Conservation (phyloP, 2,113 vertebrate genomes). For the Tamias sibiricus region DNA sequence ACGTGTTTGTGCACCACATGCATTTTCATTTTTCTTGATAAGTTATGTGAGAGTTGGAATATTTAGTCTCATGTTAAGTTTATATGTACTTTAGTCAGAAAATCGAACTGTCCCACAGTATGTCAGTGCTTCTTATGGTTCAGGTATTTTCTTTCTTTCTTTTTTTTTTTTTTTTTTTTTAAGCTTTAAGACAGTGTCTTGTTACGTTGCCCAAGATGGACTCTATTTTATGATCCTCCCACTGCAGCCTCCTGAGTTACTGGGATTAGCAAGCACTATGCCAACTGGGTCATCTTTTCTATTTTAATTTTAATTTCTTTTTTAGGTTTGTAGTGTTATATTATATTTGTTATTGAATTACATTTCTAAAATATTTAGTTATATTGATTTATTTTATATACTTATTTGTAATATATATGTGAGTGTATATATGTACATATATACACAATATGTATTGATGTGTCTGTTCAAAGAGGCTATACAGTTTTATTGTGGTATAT, state of each 20-base stretch:
- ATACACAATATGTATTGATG: neutral
- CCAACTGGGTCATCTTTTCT: neutral
- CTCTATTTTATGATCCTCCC: neutral
- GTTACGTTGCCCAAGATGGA: neutral
- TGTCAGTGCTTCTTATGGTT: neutral
- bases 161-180: too few relatives aligned
- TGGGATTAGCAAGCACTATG: too few relatives aligned
- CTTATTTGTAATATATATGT: neutral
- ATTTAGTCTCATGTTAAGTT: neutral
- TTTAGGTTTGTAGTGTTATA: neutral
- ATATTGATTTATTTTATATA: neutral
- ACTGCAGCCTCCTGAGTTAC: too few relatives aligned
- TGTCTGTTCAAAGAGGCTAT: neutral
- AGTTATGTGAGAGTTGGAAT: neutral
- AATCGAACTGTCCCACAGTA: neutral
- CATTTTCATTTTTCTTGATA: neutral
- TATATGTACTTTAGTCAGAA: neutral
- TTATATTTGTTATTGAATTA: neutral
- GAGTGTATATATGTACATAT: too few relatives aligned
- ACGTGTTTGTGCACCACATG: neutral
- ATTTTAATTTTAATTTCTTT: neutral
- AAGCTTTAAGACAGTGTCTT: too few relatives aligned
- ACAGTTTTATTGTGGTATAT: neutral
- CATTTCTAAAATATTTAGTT: neutral
- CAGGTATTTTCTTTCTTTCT: neutral